Conservation (phyloP, 1,140 invertebrate genomes). For the Drosophila elegans region DNA sequence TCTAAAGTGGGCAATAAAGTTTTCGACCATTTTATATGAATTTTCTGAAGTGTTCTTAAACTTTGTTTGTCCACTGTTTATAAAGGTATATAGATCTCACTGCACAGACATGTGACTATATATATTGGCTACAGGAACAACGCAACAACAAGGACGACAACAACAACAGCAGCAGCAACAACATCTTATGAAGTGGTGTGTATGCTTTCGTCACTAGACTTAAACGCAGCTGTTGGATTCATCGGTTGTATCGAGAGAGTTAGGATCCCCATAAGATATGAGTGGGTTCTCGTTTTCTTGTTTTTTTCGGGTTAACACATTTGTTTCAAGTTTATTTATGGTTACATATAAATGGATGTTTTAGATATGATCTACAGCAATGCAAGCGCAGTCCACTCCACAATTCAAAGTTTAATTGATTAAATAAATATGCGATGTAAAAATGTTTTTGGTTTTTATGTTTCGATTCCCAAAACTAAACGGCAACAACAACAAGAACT, state of each 20-base stretch:
- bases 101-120: conserved; percentile 9
- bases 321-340: neutral
- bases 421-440: conserved; percentile 16
- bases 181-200: conserved; percentile 22
- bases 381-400: conserved; percentile 35
- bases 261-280: neutral
- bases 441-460: conserved; percentile 15
- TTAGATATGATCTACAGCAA: conserved; percentile 32
- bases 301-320: neutral
- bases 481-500: conserved; percentile 44
- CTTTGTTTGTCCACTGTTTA: neutral
- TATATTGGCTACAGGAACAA: conserved; percentile 26
- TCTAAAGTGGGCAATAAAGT: neutral
- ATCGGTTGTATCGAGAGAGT: neutral
- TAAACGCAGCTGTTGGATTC: conserved; percentile 17
- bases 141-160: conserved; percentile 36
- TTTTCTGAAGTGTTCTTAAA: too few relatives aligned
- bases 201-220: conserved; percentile 34
- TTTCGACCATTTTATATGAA: too few relatives aligned
- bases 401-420: conserved; percentile 24
- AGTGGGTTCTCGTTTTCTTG: neutral
- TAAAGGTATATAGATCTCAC: neutral
- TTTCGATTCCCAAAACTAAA: conserved; percentile 40
- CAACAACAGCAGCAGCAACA: conserved; percentile 27
- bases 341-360: conserved; percentile 27